A percentile compares a stretch with the other conserved stretches of the same genome.
phyloP scores from a whole-genome alignment of 2,113 vertebrate genomes.

The Choloepus hoffmanni region DNA sequence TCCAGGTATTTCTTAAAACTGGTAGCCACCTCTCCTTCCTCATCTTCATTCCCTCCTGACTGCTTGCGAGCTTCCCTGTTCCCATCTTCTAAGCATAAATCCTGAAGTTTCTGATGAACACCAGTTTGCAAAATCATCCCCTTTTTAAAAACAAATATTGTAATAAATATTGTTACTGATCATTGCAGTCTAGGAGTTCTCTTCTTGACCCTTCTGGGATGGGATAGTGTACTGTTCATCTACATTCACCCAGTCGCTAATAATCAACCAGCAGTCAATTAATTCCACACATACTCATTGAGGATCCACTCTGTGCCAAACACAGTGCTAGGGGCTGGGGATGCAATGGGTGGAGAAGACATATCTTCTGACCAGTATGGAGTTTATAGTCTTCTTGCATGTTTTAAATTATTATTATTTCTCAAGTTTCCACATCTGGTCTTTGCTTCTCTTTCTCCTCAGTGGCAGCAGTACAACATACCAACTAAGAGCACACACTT shows the following conservation, averaged over 20 bases:
- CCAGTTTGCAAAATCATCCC: not conserved
- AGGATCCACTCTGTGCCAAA: not conserved
- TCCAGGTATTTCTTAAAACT: not conserved
- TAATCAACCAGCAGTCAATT: not conserved
- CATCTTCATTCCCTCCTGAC: not conserved
- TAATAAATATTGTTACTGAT: not conserved
- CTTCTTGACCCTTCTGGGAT: not conserved
- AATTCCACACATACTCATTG: not conserved
- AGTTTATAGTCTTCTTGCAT: not conserved
- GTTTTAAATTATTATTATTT: not conserved
- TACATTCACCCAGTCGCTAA: not conserved
- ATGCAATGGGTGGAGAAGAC: not conserved
- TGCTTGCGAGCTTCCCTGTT: not conserved
- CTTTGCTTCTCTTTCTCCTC: not conserved
- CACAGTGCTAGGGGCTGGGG: not conserved
- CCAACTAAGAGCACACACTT: not conserved
- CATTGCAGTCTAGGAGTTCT: not conserved
- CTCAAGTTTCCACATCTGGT: not conserved
- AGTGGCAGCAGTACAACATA: not conserved
- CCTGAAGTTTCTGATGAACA: not conserved
- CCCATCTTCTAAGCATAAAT: not conserved
- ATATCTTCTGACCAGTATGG: not conserved
- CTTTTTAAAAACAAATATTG: not conserved
- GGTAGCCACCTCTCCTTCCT: not conserved
- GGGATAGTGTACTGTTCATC: not conserved